Base-by-base conservation (phyloP, 2,888 invertebrate genomes). In the Acanthopleura granulata region DNA sequence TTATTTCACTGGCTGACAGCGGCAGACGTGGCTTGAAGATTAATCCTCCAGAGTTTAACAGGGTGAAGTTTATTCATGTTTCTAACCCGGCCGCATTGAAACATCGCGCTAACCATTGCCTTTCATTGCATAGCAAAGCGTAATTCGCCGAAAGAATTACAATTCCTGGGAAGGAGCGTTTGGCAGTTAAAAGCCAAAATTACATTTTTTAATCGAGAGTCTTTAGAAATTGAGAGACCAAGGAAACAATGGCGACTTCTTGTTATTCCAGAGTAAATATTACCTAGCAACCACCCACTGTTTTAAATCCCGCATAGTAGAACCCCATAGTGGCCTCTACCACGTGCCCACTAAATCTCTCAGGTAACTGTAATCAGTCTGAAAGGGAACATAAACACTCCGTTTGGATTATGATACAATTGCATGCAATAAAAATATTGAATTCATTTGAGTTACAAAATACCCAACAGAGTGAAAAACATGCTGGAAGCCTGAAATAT, bases 101-200 rank as follows among this genome's bases (percentile, higher is more conserved):
- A 57, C 57, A 57, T 57, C 57, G 12, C 22, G 57, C 22, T 12
- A n/a, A 18, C 18, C 18, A 57, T 22, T n/a, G 57, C 57, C 57
- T 57, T 22, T 57, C 40, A 22, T 57, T 18, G 22, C 57, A 57
- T 57, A 22, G 57, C 57, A 57, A 57, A 57, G 57, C 22, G n/a
- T 57, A 57, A 57, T 57, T 18, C 57, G 22, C n/a, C 57, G 57
- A 57, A 57, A 57, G 40, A 57, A 57, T 57, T 57, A 22, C 57
- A 57, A 22, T 57, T 57, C 57, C n/a, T 22, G 57, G 22, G 6
- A 18, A 40, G 40, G 40, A 40, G 3, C 40, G 40, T 40, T 40
- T 40, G 40, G 40, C 40, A 6, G 40, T 40, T 40, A 40, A 40
- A 40, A 40, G 40, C 40, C 40, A 40, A 40, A 40, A 40, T 40